A percentile compares a stretch with the other conserved stretches of the same genome.
Evolutionary conservation across 2,797 vertebrate genomes (phyloP).

Genomic region (Euthynnus affinis): DNA sequence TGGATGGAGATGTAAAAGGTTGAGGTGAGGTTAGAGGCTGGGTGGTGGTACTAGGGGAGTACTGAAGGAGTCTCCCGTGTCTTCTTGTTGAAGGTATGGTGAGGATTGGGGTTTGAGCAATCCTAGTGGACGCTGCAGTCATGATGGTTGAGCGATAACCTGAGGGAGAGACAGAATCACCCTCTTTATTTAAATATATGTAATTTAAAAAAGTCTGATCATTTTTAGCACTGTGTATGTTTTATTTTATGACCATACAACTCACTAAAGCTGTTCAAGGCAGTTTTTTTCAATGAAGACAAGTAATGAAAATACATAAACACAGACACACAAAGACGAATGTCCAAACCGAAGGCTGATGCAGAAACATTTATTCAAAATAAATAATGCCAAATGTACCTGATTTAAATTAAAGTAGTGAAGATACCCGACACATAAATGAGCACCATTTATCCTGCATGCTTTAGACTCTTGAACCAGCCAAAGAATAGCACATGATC

Average conservation of each 20-base stretch:
- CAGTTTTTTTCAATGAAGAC: constrained; percentile 13
- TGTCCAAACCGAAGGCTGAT: constrained; percentile 80
- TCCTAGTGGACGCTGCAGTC: constrained; percentile 70
- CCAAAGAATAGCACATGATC: constrained; percentile 54
- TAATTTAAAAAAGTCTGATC: constrained; percentile 12
- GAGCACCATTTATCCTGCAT: constrained; percentile 49
- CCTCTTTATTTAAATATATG: constrained; percentile 75
- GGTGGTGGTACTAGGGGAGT: constrained; percentile 39
- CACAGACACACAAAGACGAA: constrained; percentile 81
- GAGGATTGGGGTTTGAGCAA: constrained; percentile 58
- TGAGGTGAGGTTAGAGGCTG: constrained; percentile 38
- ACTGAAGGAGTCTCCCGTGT: constrained; percentile 54
- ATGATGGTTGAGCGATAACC: constrained; percentile 77
- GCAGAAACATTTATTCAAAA: constrained; percentile 81
- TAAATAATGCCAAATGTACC: constrained; percentile 67
- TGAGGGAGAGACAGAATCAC: constrained; percentile 82
- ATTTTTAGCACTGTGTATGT: not conserved
- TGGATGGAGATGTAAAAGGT: constrained; percentile 25
- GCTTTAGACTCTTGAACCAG: constrained; percentile 63
- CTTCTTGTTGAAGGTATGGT: constrained; percentile 57
- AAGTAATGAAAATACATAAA: constrained; percentile 52
- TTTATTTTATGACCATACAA: not conserved
- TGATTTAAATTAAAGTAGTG: constrained; percentile 71
- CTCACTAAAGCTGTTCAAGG: not conserved
- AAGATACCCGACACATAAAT: constrained; percentile 66